Percentiles rank a stretch among this genome's conserved stretches.
phyloP scores from a whole-genome alignment of 2,888 invertebrate genomes.

The Brassicogethes aeneus region DNA sequence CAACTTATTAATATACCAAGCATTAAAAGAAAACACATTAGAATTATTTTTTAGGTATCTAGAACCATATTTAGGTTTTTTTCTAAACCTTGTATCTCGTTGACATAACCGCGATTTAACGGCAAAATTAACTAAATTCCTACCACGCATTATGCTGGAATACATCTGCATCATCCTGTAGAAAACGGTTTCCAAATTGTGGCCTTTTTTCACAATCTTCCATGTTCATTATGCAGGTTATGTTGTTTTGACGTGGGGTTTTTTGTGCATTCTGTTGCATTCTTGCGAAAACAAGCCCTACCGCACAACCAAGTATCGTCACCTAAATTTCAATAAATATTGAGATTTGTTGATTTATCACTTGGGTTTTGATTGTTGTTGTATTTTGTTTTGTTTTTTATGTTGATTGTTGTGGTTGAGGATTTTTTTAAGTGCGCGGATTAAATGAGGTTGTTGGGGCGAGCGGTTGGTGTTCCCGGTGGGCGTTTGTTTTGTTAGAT shows the following conservation, averaged over 20 bases:
- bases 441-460: no score
- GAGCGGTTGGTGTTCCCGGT: no score
- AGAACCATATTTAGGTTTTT: slow-evolving; percentile 61
- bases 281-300: no score
- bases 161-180: slow-evolving; percentile 70
- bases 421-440: no score
- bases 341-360: no score
- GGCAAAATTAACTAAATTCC: no score
- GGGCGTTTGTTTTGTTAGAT: slow-evolving; percentile 22
- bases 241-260: slow-evolving; percentile 9
- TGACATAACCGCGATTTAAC: no score
- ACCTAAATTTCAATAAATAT: no score
- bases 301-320: no score
- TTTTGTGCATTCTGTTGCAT: not conserved
- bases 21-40: slow-evolving; percentile 66
- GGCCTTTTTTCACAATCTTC: slow-evolving; percentile 47
- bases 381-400: no score
- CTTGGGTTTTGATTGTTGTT: no score
- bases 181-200: slow-evolving; percentile 78
- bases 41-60: slow-evolving; percentile 53
- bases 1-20: slow-evolving; percentile 51
- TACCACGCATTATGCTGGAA: slow-evolving; percentile 95
- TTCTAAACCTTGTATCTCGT: slow-evolving; percentile 52
- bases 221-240: slow-evolving; percentile 1
- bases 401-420: no score